These are phyloP conservation scores for Meiosimyza platycephala DNA, from an alignment of 2,888 invertebrate genomes.

Conservation along the genomic window DNA sequence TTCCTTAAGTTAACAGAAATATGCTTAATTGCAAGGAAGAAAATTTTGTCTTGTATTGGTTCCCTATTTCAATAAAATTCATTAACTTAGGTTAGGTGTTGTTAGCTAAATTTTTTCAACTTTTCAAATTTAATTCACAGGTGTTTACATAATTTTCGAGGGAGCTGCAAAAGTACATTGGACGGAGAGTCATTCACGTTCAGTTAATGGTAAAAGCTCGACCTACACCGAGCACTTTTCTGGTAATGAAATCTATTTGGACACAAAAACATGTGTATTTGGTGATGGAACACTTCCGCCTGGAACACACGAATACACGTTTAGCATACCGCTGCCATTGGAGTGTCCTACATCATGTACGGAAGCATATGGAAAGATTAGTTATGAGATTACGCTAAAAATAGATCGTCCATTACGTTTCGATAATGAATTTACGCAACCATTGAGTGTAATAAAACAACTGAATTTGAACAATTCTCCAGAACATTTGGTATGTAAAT, in stretches of 20 bases:
- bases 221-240: slow-evolving; percentile 32
- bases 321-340: slow-evolving; percentile 47
- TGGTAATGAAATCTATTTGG: slow-evolving; percentile 44
- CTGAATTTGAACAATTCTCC: slow-evolving; percentile 81
- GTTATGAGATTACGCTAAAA: slow-evolving; percentile 79
- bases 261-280: slow-evolving; percentile 40
- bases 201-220: not conserved
- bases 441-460: slow-evolving; percentile 79
- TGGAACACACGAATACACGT: slow-evolving; percentile 51
- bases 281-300: slow-evolving; percentile 42
- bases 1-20: too few species aligned
- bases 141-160: slow-evolving; percentile 47
- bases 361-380: slow-evolving; percentile 77
- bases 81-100: too few species aligned
- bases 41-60: too few species aligned
- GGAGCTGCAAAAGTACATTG: slow-evolving; percentile 51
- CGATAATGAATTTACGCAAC: slow-evolving; percentile 55
- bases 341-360: slow-evolving; percentile 69
- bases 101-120: too few species aligned
- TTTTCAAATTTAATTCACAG: slow-evolving; percentile 45
- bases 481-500: slow-evolving; percentile 73
- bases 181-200: slow-evolving; percentile 43
- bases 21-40: too few species aligned
- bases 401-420: slow-evolving; percentile 86
- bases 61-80: too few species aligned